Base-by-base conservation (phyloP, 2,888 invertebrate genomes). In the Apodemia mormo region DNA sequence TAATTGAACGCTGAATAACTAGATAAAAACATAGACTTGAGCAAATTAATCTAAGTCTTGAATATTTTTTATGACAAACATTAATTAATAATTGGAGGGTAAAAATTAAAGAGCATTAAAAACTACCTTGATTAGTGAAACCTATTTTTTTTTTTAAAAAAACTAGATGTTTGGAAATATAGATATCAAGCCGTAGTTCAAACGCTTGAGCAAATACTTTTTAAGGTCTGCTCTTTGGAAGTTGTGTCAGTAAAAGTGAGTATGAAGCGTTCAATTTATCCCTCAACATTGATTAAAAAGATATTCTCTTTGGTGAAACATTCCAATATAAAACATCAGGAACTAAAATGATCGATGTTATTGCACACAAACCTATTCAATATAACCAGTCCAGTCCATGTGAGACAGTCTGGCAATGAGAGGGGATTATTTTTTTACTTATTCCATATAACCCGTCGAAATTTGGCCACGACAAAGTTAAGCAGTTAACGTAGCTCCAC, bases 261-360 rank as follows among this genome's bases (percentile, higher is more conserved):
- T 52, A n/a, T 52, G 7, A n/a, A 52, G 52, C n/a, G 52, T 52
- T 52, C 7, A 52, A 52, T n/a, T 52, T 7, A 52, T 52, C 52
- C 52, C 52, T 12, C 52, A 52, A 52, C n/a, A 52, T 52, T 52
- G 52, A 52, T 52, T n/a, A 52, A 52, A 52, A 52, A n/a, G n/a
- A 61, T 33, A 61, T 33, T 61, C 14, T 61, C 61, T 61, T 61
- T 61, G 61, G 61, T 61, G 61, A 61, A 61, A 61, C 33, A 61
- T 61, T 61, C 61, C 30, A 61, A 61, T 61, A 61, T 14, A 33
- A 61, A 61, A 61, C 61, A 61, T 61, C 30, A 61, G 61, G 61
- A 61, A 61, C 61, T 61, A 30, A 61, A 61, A 61, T 30, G 58
- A 33, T 61, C 33, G 61, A 61, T 33, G 30, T 61, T 49, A 61